These are phyloP conservation scores for Dendrolimus houi DNA, from an alignment of 2,888 invertebrate genomes.

Conservation along the genomic window DNA sequence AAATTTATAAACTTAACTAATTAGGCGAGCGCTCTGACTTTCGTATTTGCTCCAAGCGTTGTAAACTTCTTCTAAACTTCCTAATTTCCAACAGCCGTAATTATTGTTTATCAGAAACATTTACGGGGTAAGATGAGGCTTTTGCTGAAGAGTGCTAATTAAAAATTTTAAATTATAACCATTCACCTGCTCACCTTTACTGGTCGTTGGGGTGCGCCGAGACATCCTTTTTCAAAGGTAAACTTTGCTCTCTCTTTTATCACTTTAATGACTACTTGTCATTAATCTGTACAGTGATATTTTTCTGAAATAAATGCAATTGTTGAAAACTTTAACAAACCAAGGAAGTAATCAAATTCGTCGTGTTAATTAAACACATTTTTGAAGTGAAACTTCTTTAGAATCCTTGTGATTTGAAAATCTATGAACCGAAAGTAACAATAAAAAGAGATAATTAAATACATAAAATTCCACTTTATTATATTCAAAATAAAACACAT, in stretches of 20 bases:
- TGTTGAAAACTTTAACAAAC: too few species aligned
- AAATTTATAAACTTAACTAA: constrained; percentile 69
- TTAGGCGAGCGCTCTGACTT: constrained; percentile 53
- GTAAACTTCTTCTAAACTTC: constrained; percentile 48
- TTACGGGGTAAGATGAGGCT: constrained; percentile 17
- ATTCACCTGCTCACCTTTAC: not conserved
- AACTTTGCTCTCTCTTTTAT: not conserved
- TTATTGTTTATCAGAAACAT: constrained; percentile 48
- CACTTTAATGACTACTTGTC: too few species aligned
- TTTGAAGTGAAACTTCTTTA: too few species aligned
- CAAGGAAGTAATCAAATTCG: too few species aligned
- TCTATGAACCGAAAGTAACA: too few species aligned
- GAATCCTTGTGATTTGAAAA: too few species aligned
- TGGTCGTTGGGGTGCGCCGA: not conserved
- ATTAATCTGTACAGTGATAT: too few species aligned
- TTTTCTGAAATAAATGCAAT: too few species aligned
- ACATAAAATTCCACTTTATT: too few species aligned
- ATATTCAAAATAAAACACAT: too few species aligned
- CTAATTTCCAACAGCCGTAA: constrained; percentile 55
- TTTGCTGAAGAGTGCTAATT: constrained; percentile 24
- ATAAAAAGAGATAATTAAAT: too few species aligned
- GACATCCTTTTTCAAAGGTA: not conserved
- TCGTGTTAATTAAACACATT: too few species aligned
- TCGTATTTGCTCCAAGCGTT: constrained; percentile 56
- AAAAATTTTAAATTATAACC: constrained; percentile 23